Conservation (phyloP, 2,797 vertebrate genomes). For the Macropus fuliginosus region DNA sequence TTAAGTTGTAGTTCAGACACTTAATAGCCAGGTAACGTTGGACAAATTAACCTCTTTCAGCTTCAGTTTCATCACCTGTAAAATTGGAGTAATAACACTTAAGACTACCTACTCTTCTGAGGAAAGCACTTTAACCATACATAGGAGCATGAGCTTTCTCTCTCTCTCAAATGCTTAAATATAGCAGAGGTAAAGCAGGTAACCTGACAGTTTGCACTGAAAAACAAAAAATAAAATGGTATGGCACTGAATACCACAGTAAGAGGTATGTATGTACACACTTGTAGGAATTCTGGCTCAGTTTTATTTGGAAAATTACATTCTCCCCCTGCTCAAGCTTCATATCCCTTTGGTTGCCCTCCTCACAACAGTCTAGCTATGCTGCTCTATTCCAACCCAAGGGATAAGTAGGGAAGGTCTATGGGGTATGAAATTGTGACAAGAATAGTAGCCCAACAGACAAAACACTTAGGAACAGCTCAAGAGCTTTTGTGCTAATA, state of each 20-base stretch:
- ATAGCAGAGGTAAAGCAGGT: constrained; percentile 33
- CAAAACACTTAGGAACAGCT: constrained; percentile 24
- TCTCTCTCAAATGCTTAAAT: constrained; percentile 28
- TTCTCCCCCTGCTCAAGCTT: constrained; percentile 42
- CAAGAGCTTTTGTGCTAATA: constrained; percentile 22
- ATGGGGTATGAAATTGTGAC: constrained; percentile 20
- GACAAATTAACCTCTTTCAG: not conserved
- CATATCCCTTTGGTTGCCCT: constrained; percentile 45
- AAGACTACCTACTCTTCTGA: not conserved
- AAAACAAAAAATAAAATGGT: constrained; percentile 40
- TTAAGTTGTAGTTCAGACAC: not conserved
- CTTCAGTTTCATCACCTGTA: not conserved
- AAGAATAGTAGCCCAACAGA: constrained; percentile 28
- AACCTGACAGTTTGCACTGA: constrained; percentile 24
- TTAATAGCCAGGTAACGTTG: not conserved
- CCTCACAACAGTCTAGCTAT: constrained; percentile 51
- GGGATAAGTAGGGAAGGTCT: constrained; percentile 24
- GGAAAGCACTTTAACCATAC: not conserved
- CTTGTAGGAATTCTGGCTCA: constrained; percentile 62
- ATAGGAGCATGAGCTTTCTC: not conserved
- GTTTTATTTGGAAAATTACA: constrained; percentile 52
- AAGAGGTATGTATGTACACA: not conserved
- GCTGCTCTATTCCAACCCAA: constrained; percentile 31
- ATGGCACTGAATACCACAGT: constrained; percentile 38
- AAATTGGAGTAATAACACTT: not conserved